Evolutionary conservation across 2,797 vertebrate species (phyloP).

Genomic region (Tiaroga cobitis): DNA sequence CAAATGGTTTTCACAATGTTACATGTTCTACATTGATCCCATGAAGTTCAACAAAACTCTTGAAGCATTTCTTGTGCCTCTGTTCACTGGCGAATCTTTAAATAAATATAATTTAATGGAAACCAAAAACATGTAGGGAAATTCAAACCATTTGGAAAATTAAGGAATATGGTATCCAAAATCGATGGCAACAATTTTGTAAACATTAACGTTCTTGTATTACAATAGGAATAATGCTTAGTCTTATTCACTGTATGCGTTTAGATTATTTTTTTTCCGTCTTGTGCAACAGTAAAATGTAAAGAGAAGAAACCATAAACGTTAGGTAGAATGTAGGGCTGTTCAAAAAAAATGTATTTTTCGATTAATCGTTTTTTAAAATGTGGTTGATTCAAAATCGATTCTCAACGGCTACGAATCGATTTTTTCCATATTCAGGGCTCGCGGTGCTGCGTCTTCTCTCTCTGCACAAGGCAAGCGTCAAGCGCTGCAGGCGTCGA

Average conservation of each 20-base stretch:
- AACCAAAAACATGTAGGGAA: no score
- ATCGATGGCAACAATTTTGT: background rate
- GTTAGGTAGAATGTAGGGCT: background rate
- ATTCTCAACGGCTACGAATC: no score
- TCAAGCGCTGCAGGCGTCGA: no score
- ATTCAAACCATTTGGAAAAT: no score
- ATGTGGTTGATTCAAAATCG: no score
- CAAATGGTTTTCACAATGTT: background rate
- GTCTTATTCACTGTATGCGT: background rate
- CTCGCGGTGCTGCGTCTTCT: no score
- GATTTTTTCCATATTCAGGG: no score
- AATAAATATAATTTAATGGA: background rate
- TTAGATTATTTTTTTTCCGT: background rate
- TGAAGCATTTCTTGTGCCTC: background rate
- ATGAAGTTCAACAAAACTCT: background rate
- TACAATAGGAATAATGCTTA: background rate
- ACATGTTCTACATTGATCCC: background rate
- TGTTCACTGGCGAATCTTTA: background rate
- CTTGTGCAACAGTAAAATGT: background rate
- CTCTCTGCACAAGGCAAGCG: no score
- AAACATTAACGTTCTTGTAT: background rate
- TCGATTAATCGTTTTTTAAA: no score
- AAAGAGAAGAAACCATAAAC: background rate
- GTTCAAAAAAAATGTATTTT: no score
- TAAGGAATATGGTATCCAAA: background rate